Conservation (phyloP, 2,113 vertebrate species). For the Cygnus buccinator region DNA sequence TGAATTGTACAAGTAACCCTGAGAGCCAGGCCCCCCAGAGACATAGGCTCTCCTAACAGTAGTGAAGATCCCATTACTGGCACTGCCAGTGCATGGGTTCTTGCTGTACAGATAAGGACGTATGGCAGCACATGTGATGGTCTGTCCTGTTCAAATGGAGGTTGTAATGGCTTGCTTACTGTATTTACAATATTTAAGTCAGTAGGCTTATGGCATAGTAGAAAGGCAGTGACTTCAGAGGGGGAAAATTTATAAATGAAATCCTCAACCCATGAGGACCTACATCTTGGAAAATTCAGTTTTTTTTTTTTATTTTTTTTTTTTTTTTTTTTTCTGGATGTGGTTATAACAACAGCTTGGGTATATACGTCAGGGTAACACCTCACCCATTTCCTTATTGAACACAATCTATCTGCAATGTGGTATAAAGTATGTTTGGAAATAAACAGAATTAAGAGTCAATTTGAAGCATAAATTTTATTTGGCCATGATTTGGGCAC, state of each 20-base stretch:
- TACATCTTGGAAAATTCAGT: neutral
- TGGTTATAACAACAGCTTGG: neutral
- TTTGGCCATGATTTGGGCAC: neutral
- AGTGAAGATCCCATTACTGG: constrained; percentile 50
- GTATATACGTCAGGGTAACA: neutral
- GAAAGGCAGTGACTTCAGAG: constrained; percentile 13
- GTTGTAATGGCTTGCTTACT: constrained; percentile 33
- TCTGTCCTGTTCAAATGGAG: constrained; percentile 41
- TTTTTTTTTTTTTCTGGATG: neutral
- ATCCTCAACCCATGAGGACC: neutral
- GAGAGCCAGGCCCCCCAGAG: neutral
- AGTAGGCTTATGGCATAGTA: neutral
- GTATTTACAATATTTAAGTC: constrained; percentile 39
- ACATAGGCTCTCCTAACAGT: constrained; percentile 47
- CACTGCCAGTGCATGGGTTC: neutral
- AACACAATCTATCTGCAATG: neutral
- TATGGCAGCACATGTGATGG: neutral
- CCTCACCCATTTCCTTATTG: neutral
- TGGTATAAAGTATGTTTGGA: neutral
- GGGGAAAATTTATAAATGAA: neutral
- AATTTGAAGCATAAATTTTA: neutral
- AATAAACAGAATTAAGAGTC: neutral
- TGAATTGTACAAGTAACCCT: neutral
- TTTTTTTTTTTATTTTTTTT: neutral
- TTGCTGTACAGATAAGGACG: constrained; percentile 30